A percentile compares a stretch with the other conserved stretches of the same genome.
Evolutionary conservation across 35 echinoderm and acorn worm genomes (phyloP).

Genomic region (Apostichopus parvimensis): DNA sequence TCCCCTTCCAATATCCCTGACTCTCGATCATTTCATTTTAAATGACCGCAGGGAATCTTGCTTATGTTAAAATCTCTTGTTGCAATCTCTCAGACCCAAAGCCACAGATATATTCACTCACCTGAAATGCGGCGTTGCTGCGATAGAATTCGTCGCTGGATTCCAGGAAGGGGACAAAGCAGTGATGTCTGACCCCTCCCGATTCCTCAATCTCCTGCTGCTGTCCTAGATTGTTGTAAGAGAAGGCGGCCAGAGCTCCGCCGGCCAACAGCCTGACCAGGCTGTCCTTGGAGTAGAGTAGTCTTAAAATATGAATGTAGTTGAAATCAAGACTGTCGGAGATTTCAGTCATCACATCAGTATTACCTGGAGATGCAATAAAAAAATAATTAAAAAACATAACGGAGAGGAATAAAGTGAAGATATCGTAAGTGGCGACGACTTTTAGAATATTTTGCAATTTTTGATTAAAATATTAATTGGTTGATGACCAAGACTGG

Average conservation of each 20-base stretch:
- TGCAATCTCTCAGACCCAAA: too few species aligned
- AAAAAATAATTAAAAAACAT: neutral
- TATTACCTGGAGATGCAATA: slow-evolving; percentile 66
- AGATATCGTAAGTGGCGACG: neutral
- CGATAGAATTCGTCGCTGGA: slow-evolving; percentile 94
- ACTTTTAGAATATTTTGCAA: too few species aligned
- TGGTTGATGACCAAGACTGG: too few species aligned
- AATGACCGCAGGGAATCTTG: too few species aligned
- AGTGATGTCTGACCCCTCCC: slow-evolving; percentile 94
- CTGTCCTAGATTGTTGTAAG: slow-evolving; percentile 87
- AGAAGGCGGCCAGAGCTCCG: slow-evolving; percentile 79
- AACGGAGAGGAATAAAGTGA: neutral
- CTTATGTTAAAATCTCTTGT: too few species aligned
- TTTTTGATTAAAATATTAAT: too few species aligned
- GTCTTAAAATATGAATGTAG: slow-evolving; percentile 82
- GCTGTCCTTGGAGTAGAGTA: slow-evolving; percentile 81
- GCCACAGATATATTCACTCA: slow-evolving; percentile 9
- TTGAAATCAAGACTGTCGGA: slow-evolving; percentile 91
- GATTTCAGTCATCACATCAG: slow-evolving; percentile 86
- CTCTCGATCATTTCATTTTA: too few species aligned
- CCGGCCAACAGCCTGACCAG: slow-evolving; percentile 87
- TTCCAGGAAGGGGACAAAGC: slow-evolving; percentile 91
- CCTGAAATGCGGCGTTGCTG: slow-evolving; percentile 95
- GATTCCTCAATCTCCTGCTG: slow-evolving; percentile 94
- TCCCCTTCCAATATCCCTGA: too few species aligned